Percentiles rank a stretch among this genome's conserved stretches.
phyloP scores from a whole-genome alignment of 2,113 vertebrate species.

The Chroicocephalus ridibundus region DNA sequence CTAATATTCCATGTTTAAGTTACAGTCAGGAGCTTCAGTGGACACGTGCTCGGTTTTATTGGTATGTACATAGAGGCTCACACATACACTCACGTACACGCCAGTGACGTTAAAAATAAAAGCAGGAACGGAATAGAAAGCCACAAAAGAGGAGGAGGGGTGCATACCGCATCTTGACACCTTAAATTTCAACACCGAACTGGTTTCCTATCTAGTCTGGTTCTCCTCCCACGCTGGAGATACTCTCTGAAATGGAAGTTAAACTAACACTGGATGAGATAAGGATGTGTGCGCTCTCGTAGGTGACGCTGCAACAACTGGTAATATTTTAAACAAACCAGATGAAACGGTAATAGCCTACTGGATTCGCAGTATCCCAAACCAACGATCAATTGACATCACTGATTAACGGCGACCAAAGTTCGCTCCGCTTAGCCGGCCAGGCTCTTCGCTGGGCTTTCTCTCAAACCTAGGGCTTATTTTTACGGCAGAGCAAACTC shows the following conservation, averaged over 20 bases:
- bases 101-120: slow-evolving; percentile 35
- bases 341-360: fast-evolving
- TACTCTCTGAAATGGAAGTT: background rate
- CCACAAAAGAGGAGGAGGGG: slow-evolving; percentile 47
- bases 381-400: background rate
- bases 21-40: background rate
- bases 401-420: fast-evolving
- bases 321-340: background rate
- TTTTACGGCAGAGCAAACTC: background rate
- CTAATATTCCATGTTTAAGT: fast-evolving
- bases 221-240: slow-evolving; percentile 26
- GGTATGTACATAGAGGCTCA: background rate
- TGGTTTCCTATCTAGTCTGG: slow-evolving; percentile 38
- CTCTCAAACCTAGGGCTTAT: background rate
- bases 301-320: background rate
- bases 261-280: background rate
- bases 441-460: background rate
- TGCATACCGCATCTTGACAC: background rate
- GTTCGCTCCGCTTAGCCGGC: fast-evolving
- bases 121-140: slow-evolving; percentile 46
- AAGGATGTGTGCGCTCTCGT: background rate
- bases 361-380: background rate
- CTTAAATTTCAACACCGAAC: background rate
- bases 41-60: background rate
- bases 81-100: background rate